Percentiles rank a stretch among this genome's conserved stretches.
Conservation (phyloP, 1,140 invertebrate species). For the Eubasilissa regina region DNA sequence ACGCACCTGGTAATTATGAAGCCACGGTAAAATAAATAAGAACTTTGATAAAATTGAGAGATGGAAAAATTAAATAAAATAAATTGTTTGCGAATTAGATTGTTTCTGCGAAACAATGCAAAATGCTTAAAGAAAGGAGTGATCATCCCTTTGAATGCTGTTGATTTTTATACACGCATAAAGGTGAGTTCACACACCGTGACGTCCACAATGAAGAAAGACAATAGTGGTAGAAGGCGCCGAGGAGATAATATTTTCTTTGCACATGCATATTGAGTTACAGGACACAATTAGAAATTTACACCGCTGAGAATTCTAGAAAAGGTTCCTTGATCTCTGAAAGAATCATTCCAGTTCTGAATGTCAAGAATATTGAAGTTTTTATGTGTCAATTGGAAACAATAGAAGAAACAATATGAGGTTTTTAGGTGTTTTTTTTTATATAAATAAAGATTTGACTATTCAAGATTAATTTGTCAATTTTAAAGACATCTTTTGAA, state of each 20-base stretch:
- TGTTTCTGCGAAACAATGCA: background rate
- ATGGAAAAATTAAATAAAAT: background rate
- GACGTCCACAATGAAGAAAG: background rate
- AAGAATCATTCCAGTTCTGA: background rate
- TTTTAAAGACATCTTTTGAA: no score
- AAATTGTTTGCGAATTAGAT: background rate
- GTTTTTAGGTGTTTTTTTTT: background rate
- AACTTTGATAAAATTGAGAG: no score
- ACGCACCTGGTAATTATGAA: no score
- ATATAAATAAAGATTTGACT: background rate
- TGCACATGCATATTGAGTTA: background rate
- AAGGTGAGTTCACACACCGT: background rate
- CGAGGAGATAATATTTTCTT: constrained; percentile 13
- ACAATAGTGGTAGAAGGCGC: background rate
- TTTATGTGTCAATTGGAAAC: background rate
- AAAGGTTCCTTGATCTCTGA: background rate
- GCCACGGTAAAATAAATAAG: no score
- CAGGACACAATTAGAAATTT: constrained; percentile 9
- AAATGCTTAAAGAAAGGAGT: background rate
- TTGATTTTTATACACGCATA: constrained; percentile 6
- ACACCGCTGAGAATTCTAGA: constrained; percentile 5
- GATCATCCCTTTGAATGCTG: background rate
- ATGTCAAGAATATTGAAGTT: background rate
- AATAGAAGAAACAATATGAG: background rate
- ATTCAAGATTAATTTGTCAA: background rate